Evolutionary conservation across 2,888 invertebrate species (phyloP).

Genomic region (Scaptomyza parva): DNA sequence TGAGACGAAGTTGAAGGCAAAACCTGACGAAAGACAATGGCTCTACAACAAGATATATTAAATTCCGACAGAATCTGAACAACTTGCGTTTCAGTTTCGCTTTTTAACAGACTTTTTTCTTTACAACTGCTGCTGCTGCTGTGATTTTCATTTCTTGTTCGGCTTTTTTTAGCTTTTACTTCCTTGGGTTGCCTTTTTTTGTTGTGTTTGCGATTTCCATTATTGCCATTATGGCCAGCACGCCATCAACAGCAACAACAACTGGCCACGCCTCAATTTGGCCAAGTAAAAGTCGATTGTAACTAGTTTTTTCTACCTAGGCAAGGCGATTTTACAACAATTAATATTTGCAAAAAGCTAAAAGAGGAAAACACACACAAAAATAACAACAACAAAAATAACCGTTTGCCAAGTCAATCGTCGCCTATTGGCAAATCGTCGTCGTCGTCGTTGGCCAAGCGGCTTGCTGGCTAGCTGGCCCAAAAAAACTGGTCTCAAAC

Average conservation of each 20-base stretch:
- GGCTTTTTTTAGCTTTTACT: conserved; percentile 67
- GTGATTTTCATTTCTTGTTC: conserved; percentile 25
- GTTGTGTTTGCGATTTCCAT: conserved; percentile 40
- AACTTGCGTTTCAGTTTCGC: conserved; percentile 41
- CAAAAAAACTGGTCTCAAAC: conserved; percentile 73
- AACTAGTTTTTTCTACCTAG: conserved; percentile 60
- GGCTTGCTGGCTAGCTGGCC: too few relatives aligned
- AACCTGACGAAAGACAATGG: conserved; percentile 80
- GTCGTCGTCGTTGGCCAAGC: conserved; percentile 54
- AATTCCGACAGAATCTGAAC: conserved; percentile 42
- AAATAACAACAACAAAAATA: conserved; percentile 45
- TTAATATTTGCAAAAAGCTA: conserved; percentile 66
- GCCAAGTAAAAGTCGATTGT: conserved; percentile 73
- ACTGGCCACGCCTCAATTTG: conserved; percentile 74
- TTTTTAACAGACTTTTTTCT: conserved; percentile 21
- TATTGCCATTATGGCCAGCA: conserved; percentile 68
- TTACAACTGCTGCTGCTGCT: background rate
- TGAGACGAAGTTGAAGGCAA: conserved; percentile 78
- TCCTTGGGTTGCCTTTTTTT: conserved; percentile 51
- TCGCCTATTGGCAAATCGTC: conserved; percentile 70
- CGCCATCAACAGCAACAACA: conserved; percentile 27
- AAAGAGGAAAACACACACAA: conserved; percentile 33
- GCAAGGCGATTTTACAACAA: conserved; percentile 63
- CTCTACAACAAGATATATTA: too few relatives aligned
- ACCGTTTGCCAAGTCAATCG: conserved; percentile 55